Evolutionary conservation across 2,797 vertebrate genomes (phyloP), one percentile per base, ranked within the genome.

Genomic region (Rhinichthys osculus): DNA sequence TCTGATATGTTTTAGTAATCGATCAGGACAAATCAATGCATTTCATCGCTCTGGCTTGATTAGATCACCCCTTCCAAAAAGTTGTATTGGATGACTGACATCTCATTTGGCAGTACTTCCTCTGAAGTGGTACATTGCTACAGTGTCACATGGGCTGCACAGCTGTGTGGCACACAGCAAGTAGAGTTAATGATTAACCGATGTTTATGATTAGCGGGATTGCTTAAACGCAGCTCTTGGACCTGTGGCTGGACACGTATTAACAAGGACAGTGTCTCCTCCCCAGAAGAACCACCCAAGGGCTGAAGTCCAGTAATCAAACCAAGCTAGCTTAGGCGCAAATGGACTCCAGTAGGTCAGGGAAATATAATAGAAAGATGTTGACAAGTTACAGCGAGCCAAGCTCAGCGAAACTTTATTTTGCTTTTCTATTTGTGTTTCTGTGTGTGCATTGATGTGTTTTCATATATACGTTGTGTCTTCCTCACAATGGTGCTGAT

Each of bases 161-260:
- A 88, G 89, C 90, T 90, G 92, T 89, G 2, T 19, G 86, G 80
- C 70, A 64, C 84, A 78, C 89, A 92, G 89, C 85, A 86, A 44
- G 40, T 80, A 13, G 69, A 89, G 94, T 95, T 95, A 95, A 95
- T 95, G 84, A 95, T 96, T 95, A 93, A 87, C 74, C 88, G 85
- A 90, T 91, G 90, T 95, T 94, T 94, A 94, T 95, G 94, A 95
- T 95, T 95, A 91, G 91, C 83, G 59, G 64, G 72, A 74, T 94
- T 95, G 92, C 87, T 90, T 92, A 93, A 93, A 86, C 66, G 23
- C 6, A 1, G 88, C 84, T 92, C 73, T 89, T 69, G 74, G 88
- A 87, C 81, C 87, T 90, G 89, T 88, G 87, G 84, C 85, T 90
- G 90, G 88, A 83, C 62, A 82, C 88, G 85, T 85, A 81, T 89